These are phyloP conservation scores for Semicossyphus pulcher DNA, from an alignment of 2,113 vertebrate genomes.

Conservation along the genomic window DNA sequence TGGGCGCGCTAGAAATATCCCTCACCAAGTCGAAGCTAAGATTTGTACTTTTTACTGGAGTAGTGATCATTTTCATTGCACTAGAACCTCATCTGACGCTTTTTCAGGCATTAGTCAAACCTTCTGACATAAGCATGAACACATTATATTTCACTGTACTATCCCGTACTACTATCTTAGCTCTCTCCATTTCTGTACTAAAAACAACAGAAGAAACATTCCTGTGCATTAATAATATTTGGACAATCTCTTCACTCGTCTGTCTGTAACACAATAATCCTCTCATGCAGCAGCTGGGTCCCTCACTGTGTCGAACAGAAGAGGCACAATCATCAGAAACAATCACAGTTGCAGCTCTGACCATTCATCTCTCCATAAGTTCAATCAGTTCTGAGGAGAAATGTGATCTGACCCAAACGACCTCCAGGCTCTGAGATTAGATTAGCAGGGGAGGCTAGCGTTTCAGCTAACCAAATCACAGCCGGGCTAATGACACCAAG, in stretches of 20 bases:
- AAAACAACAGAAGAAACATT: conserved; percentile 44
- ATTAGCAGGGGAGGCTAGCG: conserved; percentile 70
- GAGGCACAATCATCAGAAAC: conserved; percentile 50
- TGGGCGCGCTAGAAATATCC: no score
- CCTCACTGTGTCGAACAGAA: conserved; percentile 2
- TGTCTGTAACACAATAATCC: conserved; percentile 48
- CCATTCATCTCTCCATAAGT: conserved; percentile 66
- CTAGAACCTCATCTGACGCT: no score
- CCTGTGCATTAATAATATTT: conserved; percentile 53
- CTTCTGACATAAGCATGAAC: no score
- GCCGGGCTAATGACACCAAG: conserved; percentile 64
- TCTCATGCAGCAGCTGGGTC: conserved; percentile 42
- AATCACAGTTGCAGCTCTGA: conserved; percentile 29
- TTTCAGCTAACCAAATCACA: conserved; percentile 78
- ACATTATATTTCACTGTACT: neutral
- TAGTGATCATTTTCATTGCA: no score
- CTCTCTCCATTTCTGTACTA: neutral
- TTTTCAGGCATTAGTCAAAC: no score
- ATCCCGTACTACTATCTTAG: neutral
- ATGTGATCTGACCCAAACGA: conserved; percentile 71
- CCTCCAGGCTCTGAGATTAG: conserved; percentile 68
- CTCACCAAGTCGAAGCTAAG: no score
- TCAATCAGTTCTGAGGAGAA: conserved; percentile 74
- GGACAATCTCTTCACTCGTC: conserved; percentile 16
- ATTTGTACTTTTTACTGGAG: no score